Percentiles rank a stretch among this genome's conserved stretches.
Evolutionary conservation across 2,888 invertebrate genomes (phyloP).

Genomic region (Elegia similella): DNA sequence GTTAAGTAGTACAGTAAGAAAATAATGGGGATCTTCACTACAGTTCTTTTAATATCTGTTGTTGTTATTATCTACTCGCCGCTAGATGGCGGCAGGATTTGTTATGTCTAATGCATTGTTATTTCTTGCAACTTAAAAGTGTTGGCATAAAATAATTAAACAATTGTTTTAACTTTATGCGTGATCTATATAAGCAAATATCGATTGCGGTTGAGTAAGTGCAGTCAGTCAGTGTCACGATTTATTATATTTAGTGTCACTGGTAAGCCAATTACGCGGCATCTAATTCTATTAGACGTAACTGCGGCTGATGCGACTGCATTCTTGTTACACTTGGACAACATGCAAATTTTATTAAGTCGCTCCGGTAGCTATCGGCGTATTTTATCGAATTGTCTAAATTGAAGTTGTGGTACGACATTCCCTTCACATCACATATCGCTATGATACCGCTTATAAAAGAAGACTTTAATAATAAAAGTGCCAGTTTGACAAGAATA

Average conservation of each 20-base stretch:
- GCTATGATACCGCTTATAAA: slow-evolving; percentile 26
- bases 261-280: slow-evolving; percentile 59
- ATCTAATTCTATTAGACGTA: slow-evolving; percentile 61
- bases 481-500: slow-evolving; percentile 37
- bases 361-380: no score
- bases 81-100: slow-evolving; percentile 35
- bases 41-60: no score
- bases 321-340: slow-evolving; percentile 35
- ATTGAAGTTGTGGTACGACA: no score
- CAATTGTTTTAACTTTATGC: no score
- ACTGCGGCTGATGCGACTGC: slow-evolving; percentile 34
- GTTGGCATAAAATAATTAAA: no score
- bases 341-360: neutral
- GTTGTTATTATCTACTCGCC: slow-evolving; percentile 32
- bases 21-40: no score
- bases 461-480: slow-evolving; percentile 33
- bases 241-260: slow-evolving; percentile 28
- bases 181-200: neutral
- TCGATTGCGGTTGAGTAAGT: neutral
- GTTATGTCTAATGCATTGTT: no score
- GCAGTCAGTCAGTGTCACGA: neutral
- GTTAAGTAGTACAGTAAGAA: no score
- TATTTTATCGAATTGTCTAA: no score
- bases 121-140: no score
- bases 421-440: no score